Conservation (phyloP, 2,888 invertebrate species). For the Hecatera dysodea region DNA sequence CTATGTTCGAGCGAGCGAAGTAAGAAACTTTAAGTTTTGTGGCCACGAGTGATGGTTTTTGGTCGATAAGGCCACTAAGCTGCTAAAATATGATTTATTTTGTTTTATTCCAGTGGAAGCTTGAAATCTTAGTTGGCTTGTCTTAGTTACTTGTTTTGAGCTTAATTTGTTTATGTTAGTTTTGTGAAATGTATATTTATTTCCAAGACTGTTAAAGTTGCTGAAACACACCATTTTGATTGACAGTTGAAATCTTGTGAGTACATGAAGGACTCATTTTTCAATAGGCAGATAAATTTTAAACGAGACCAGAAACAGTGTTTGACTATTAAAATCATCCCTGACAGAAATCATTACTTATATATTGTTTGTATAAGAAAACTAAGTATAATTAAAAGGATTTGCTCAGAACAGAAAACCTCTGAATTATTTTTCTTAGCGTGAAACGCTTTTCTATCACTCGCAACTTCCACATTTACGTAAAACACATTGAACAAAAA, state of each 20-base stretch:
- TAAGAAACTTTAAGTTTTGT: constrained; percentile 76
- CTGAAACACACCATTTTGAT: not conserved
- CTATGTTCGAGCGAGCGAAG: constrained; percentile 69
- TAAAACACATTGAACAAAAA: constrained; percentile 77
- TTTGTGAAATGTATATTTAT: not conserved
- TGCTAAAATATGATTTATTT: constrained; percentile 65
- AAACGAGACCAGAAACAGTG: too few relatives aligned
- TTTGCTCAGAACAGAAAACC: not conserved
- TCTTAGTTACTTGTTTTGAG: constrained; percentile 12
- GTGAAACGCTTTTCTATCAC: constrained; percentile 26
- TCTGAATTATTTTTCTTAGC: constrained; percentile 6
- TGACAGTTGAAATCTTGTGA: not conserved
- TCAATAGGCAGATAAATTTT: too few relatives aligned
- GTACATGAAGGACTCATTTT: too few relatives aligned
- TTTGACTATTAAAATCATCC: too few relatives aligned
- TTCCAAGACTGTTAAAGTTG: not conserved
- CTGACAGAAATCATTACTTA: too few relatives aligned
- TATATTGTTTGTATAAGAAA: not conserved
- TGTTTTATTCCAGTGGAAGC: constrained; percentile 54
- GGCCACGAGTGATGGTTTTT: constrained; percentile 66
- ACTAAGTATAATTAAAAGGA: constrained; percentile 1
- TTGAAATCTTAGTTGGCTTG: constrained; percentile 42
- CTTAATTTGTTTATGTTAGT: constrained; percentile 38
- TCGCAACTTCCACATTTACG: constrained; percentile 63
- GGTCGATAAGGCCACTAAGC: constrained; percentile 66